Evolutionary conservation across 2,113 vertebrate genomes (phyloP).

Genomic region (Eretmochelys imbricata): DNA sequence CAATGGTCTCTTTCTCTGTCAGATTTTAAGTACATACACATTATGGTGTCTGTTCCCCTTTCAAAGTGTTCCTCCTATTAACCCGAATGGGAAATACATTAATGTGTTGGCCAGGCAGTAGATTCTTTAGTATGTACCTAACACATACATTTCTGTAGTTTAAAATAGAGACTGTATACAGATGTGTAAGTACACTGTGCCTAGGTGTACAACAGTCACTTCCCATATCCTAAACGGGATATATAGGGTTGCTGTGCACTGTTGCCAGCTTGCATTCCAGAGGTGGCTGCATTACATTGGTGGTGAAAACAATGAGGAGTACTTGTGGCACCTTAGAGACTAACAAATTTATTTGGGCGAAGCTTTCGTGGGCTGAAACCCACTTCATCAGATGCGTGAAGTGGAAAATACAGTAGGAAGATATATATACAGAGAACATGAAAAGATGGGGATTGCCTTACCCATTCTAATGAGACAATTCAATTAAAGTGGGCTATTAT

Average conservation of each 20-base stretch:
- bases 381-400: no score
- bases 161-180: not conserved
- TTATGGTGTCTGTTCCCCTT: not conserved
- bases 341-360: no score
- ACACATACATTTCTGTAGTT: not conserved
- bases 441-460: no score
- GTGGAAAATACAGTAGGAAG: no score
- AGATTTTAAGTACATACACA: fast-evolving
- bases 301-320: not conserved
- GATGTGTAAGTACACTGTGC: not conserved
- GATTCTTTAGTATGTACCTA: not conserved
- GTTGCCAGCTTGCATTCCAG: not conserved
- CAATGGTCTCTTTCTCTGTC: not conserved
- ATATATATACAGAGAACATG: no score
- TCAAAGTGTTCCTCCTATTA: not conserved
- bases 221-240: not conserved
- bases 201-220: not conserved
- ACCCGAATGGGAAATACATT: not conserved
- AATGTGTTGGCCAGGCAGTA: not conserved
- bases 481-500: no score
- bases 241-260: fast-evolving
- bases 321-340: no score
- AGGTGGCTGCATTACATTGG: not conserved
- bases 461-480: no score
- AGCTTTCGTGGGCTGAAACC: no score